Conservation (phyloP, 2,113 vertebrate genomes). For the Larimichthys polyactis region DNA sequence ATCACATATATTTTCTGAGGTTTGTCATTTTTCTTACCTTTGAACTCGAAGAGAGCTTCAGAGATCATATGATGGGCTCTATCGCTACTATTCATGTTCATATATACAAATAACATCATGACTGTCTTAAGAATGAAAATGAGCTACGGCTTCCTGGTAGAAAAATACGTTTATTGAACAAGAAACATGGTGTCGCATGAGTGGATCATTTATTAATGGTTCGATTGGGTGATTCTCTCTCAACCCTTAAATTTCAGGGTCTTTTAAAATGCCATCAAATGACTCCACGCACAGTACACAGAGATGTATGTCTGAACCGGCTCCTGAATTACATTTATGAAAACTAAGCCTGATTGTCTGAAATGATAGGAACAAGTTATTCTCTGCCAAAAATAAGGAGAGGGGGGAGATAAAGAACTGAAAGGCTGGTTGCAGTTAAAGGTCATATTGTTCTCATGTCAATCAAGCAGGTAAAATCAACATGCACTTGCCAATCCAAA, state of each 20-base stretch:
- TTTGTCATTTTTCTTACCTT: conserved; percentile 75
- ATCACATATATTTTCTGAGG: neutral
- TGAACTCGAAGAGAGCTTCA: conserved; percentile 34
- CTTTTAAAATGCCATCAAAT: conserved; percentile 48
- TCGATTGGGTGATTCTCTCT: conserved; percentile 59
- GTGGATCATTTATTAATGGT: conserved; percentile 80
- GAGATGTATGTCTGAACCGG: conserved; percentile 47
- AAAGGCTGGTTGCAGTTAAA: conserved; percentile 69
- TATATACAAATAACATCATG: neutral
- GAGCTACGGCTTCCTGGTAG: conserved; percentile 85
- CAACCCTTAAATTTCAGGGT: conserved; percentile 37
- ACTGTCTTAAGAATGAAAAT: conserved; percentile 66
- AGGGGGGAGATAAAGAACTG: conserved; percentile 25
- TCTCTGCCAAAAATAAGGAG: conserved; percentile 76
- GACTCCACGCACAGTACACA: conserved; percentile 62
- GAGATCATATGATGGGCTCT: conserved; percentile 18
- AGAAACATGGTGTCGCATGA: conserved; percentile 81
- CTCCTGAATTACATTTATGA: conserved; percentile 50
- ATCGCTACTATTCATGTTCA: neutral
- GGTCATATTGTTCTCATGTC: conserved; percentile 63
- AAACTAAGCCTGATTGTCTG: conserved; percentile 68
- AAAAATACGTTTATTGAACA: conserved; percentile 96
- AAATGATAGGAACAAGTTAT: conserved; percentile 51
- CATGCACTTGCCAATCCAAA: conserved; percentile 83
- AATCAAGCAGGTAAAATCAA: conserved; percentile 80